Base-by-base conservation (phyloP, 2,888 invertebrate species). In the Melanchra persicariae region DNA sequence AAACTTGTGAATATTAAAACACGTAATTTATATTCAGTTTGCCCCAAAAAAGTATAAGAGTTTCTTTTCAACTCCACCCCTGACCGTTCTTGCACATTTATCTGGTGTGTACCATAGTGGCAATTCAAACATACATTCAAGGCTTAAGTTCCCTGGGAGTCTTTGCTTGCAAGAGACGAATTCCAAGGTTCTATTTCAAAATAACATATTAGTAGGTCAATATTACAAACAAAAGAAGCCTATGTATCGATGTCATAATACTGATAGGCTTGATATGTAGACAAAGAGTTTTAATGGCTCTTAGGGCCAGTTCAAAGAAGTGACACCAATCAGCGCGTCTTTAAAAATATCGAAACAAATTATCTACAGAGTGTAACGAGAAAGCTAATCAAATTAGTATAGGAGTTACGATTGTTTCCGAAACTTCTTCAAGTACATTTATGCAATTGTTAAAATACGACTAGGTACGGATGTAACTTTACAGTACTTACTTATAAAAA, bases 201-300 rank as follows among this genome's bases (percentile, higher is more conserved):
- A 68, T 17, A 12, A 26, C 30, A 34, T 17, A 54, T 26, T 47
- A 54, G 49, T 55, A 40, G 15, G 65, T 58, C 55, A 57, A 40
- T 24, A 47, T 7, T n/a, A 52, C 4, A 24, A 65, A 72, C 65
- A 76, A 76, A 79, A 76, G 57, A 70, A 57, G 15, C 24, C 45
- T 55, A 40, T n/a, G 34, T 61, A 34, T 17, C 6, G 30, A 62
- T 62, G 45, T 54, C 34, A 57, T 74, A 57, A 78, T 37, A 60
- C n/a, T 77, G 43, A 59, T 72, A 47, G 17, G 17, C n/a, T 47
- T 30, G 37, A 17, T 60, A 45, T 8, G 19, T 17, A 54, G 54
- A 78, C 64, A 69, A 80, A 45, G 61, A 26, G 54, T 63, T 55
- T 24, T 17, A 45, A 76, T 45, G 19, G 17, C 3, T 37, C 7